Conservation (phyloP, 37 sponge, comb jelly and placozoan species). For the Aplysina aerophoba region DNA sequence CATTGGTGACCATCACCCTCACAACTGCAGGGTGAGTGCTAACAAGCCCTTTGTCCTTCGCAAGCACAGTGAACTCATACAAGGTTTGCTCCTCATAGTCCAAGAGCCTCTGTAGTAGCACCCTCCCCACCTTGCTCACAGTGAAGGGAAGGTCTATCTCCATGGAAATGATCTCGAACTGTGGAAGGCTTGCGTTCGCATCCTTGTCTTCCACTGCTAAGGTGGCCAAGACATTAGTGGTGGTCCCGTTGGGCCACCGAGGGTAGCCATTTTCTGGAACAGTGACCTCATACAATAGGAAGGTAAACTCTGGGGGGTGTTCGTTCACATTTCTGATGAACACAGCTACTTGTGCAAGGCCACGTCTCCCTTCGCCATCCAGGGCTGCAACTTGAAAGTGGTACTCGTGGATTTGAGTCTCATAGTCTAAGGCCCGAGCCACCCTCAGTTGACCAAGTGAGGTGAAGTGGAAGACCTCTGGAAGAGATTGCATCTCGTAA, state of each 20-base stretch:
- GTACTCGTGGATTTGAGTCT: background rate
- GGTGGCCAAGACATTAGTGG: background rate
- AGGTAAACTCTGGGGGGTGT: constrained; percentile 30
- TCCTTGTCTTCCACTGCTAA: constrained; percentile 45
- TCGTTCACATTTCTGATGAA: constrained; percentile 55
- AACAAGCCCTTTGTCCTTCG: constrained; percentile 31
- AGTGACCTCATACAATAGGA: constrained; percentile 18
- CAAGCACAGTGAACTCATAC: constrained; percentile 56
- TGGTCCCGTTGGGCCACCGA: background rate
- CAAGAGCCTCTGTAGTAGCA: constrained; percentile 29
- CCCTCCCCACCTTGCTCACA: constrained; percentile 23
- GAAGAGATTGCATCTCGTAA: background rate
- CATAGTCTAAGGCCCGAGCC: constrained; percentile 23
- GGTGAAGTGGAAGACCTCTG: constrained; percentile 19
- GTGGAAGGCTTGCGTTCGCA: constrained; percentile 42
- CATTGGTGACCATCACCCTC: constrained; percentile 34
- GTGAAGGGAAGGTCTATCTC: background rate
- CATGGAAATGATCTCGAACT: constrained; percentile 21
- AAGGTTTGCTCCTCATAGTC: constrained; percentile 43
- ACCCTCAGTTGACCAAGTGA: constrained; percentile 30
- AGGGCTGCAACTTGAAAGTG: constrained; percentile 46
- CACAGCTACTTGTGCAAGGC: constrained; percentile 35
- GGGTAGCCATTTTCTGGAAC: constrained; percentile 42
- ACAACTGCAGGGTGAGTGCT: constrained; percentile 42
- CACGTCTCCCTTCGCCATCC: constrained; percentile 49